A percentile compares a stretch with the other conserved stretches of the same genome.
Evolutionary conservation across 1,140 invertebrate genomes (phyloP).

Genomic region (Ceratosolen fusciceps): DNA sequence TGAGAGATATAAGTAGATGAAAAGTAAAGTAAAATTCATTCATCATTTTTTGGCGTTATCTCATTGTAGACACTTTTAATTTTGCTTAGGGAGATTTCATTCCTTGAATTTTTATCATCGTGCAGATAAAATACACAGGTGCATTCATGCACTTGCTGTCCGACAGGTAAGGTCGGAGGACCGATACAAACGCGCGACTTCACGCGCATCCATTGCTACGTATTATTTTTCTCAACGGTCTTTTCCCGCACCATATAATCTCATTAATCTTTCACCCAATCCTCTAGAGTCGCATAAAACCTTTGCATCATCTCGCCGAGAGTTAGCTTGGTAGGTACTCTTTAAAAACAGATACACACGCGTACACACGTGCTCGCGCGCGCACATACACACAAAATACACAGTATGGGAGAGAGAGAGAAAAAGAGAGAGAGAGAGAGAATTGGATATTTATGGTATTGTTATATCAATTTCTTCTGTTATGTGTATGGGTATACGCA

Average conservation of each 20-base stretch:
- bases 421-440: too few species aligned
- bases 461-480: constrained; percentile 29
- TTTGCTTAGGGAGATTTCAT: neutral
- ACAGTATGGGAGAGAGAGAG: too few species aligned
- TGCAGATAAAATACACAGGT: neutral
- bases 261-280: constrained; percentile 28
- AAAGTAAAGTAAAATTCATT: neutral
- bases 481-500: neutral
- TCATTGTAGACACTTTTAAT: neutral
- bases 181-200: neutral
- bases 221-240: neutral
- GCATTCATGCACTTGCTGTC: neutral
- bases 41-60: neutral
- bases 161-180: too few species aligned
- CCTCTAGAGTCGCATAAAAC: constrained; percentile 11
- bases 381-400: neutral
- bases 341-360: neutral
- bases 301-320: neutral
- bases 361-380: too few species aligned
- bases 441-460: constrained; percentile 12
- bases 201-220: neutral
- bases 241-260: constrained; percentile 6
- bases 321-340: constrained; percentile 14
- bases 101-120: neutral
- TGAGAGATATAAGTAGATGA: neutral